Evolutionary conservation across 2,797 vertebrate genomes (phyloP), one percentile per base, ranked within the genome.

Genomic region (Rachycentron canadum): DNA sequence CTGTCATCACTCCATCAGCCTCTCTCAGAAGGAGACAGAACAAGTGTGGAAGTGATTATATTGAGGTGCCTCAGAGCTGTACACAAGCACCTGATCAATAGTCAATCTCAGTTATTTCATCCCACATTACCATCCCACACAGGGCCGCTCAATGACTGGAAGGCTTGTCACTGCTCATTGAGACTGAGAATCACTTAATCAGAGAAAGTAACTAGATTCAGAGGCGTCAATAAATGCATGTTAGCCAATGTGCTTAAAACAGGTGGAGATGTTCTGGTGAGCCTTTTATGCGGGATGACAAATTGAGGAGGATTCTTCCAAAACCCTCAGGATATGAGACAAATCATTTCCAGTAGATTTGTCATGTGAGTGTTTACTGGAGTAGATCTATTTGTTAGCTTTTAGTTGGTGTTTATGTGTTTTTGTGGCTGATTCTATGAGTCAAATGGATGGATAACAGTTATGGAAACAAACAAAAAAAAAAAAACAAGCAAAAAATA

Each of bases 11-110:
- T 91, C 86, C 69, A 73, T 91, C 82, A 70, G 72, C 40, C 6
- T 0, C 28, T n/a, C 83, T 83, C 74, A 67, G 56, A 67, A 58
- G 70, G 83, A 88, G 83, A 84, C 73, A 66, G 86, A 86, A 82
- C 82, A 76, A 80, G 84, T 82, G 83, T 86, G 86, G 78, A 82
- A 83, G 85, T 82, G 86, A 91, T 91, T 91, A 80, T 78, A 56
- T 68, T 26, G 68, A 88, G 89, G 84, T 65, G 78, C 84, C 84
- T 81, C 59, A 0, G 70, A 79, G 86, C 84, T 64, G 81, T 81
- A 86, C 80, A 88, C 71, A 78, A 68, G 61, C 66, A 56, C 74
- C 85, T 89, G 87, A 94, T 94, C 93, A 92, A 93, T 94, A 93
- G 91, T 91, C 92, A 90, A 89, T 93, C 89, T 81, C 78, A 72